Conservation (phyloP, 2,888 invertebrate genomes). For the Chaetogeoica ovagalla region DNA sequence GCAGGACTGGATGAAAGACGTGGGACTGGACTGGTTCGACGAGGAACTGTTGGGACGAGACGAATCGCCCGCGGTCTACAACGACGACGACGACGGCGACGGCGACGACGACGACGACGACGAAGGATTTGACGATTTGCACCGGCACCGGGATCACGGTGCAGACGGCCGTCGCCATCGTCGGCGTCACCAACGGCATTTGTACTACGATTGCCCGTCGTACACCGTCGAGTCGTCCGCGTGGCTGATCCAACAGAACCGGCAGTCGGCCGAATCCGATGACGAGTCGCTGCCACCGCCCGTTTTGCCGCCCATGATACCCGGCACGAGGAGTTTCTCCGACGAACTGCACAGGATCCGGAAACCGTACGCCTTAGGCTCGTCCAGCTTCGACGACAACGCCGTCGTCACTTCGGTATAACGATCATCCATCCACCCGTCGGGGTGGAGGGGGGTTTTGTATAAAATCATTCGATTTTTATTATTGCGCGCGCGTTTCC, state of each 20-base stretch:
- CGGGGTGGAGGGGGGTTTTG: no score
- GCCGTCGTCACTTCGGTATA: not conserved
- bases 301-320: slow-evolving; percentile 54
- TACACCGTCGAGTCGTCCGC: slow-evolving; percentile 40
- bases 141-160: no score
- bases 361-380: slow-evolving; percentile 16
- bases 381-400: not conserved
- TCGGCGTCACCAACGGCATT: not conserved
- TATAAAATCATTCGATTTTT: no score
- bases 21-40: slow-evolving; percentile 49
- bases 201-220: slow-evolving; percentile 17
- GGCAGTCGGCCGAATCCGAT: slow-evolving; percentile 8
- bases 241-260: slow-evolving; percentile 31
- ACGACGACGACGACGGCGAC: not conserved
- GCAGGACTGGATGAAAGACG: slow-evolving; percentile 51
- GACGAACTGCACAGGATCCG: slow-evolving; percentile 31
- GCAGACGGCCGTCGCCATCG: not conserved
- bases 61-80: slow-evolving; percentile 4
- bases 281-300: slow-evolving; percentile 17
- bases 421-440: no score
- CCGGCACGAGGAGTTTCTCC: slow-evolving; percentile 53
- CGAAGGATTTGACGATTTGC: no score
- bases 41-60: slow-evolving; percentile 35
- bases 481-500: not conserved
- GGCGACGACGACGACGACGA: no score